These are phyloP conservation scores for Gila orcuttii DNA, from an alignment of 2,113 vertebrate species.

Conservation along the genomic window DNA sequence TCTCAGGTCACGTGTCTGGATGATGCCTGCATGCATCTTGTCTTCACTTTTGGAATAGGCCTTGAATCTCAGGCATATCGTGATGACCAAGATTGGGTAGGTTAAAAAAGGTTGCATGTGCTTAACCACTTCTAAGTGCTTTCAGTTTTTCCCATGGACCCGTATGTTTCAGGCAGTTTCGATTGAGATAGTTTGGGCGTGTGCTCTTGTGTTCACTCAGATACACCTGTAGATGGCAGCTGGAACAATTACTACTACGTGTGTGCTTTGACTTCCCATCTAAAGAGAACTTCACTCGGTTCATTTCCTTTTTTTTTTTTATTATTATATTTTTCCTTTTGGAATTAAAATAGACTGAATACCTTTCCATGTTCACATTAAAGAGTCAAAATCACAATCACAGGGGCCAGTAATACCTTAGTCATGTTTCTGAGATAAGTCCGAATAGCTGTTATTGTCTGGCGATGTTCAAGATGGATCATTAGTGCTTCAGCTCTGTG, in stretches of 20 bases:
- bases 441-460: background rate
- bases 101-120: background rate
- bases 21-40: background rate
- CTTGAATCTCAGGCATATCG: background rate
- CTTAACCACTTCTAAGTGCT: background rate
- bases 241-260: background rate
- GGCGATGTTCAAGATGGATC: no score
- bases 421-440: background rate
- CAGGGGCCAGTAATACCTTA: background rate
- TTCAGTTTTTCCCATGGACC: background rate
- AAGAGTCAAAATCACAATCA: background rate
- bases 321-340: background rate
- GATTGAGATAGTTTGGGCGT: background rate
- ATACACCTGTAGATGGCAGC: background rate
- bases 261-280: background rate
- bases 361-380: background rate
- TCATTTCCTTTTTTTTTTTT: background rate
- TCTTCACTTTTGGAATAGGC: background rate
- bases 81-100: background rate
- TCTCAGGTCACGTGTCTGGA: background rate
- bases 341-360: background rate
- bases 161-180: background rate
- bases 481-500: background rate
- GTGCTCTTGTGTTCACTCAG: background rate
- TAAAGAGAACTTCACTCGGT: background rate